Evolutionary conservation across 2,113 vertebrate genomes (phyloP), one percentile per base, ranked within the genome.

Genomic region (Scatophagus argus): DNA sequence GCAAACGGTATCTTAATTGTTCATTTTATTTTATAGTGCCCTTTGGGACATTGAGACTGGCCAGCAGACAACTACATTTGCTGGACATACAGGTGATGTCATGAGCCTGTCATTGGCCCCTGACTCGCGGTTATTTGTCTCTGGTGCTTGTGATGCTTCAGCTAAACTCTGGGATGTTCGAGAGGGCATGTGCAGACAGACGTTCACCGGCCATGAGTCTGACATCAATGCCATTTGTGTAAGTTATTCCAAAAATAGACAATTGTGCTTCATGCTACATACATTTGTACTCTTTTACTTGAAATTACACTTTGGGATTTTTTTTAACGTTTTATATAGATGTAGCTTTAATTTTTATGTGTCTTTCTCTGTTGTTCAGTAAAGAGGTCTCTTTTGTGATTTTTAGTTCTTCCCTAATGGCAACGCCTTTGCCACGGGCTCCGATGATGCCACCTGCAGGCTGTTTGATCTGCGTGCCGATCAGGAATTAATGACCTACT

Each of bases 41-140:
- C 97, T 99, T 92, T 99, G 98, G 98, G 98, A 99, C 92, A 99
- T 99, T 80, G 98, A 99, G 94, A 99, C 98, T 32, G 98, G 98
- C 91, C 98, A 99, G 94, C 98, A 99, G 94, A 99, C 98, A 8
- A 99, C 98, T 88, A 99, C 98, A 0, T 99, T 99, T 86, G 97
- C 98, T 61, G 98, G 98, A 78, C 98, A 99, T 91, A 99, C 97
- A 54, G 98, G 98, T 61, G 98, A 99, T 1, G 98, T 99, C 83
- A 99, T 99, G 98, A 99, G 98, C 79, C 95, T 99, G 74, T 99
- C 98, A 14, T 93, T 99, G 31, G 97, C 97, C 70, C 97, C 98
- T 0, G 97, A 99, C 85, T 94, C 97, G 43, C 96, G 97, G 89
- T 96, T 97, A 91, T 99, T 99, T 36, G 98, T 99, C 82, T 99